These are phyloP conservation scores for Meiosimyza decipiens DNA, from an alignment of 2,888 invertebrate species.

Conservation along the genomic window DNA sequence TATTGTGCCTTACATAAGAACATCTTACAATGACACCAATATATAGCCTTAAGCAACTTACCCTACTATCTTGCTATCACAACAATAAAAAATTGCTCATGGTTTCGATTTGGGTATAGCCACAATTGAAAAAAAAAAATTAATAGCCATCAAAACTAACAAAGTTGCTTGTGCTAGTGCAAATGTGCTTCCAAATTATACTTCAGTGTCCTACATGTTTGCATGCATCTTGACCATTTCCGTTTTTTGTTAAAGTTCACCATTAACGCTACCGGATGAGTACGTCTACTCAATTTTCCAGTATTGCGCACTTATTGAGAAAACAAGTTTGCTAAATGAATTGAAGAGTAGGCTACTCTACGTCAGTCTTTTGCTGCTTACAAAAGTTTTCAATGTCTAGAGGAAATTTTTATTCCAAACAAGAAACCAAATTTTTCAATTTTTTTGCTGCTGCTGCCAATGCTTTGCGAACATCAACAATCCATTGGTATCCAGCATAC, in stretches of 20 bases:
- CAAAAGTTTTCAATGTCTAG: constrained; percentile 39
- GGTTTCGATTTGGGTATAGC: constrained; percentile 57
- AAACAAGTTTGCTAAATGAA: constrained; percentile 48
- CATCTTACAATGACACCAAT: constrained; percentile 53
- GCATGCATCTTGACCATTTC: constrained; percentile 57
- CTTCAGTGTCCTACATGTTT: constrained; percentile 39
- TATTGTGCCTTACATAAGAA: background rate
- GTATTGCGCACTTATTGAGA: constrained; percentile 33
- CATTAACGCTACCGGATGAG: constrained; percentile 51
- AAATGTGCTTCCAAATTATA: background rate
- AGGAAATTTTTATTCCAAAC: constrained; percentile 31
- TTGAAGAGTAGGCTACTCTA: constrained; percentile 14
- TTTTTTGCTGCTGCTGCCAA: background rate
- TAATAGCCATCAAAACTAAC: constrained; percentile 22
- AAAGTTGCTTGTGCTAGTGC: background rate
- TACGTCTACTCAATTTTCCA: constrained; percentile 60
- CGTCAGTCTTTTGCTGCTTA: background rate
- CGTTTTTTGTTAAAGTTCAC: constrained; percentile 42
- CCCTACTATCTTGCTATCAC: constrained; percentile 59
- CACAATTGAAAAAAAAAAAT: constrained; percentile 45
- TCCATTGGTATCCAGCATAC: constrained; percentile 58
- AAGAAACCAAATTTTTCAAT: constrained; percentile 22
- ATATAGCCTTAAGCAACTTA: constrained; percentile 54
- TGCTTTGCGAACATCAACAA: constrained; percentile 46
- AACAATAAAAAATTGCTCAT: constrained; percentile 53